phyloP scores from a whole-genome alignment of 1,140 invertebrate genomes.

The Cyphomyrmex costatus region DNA sequence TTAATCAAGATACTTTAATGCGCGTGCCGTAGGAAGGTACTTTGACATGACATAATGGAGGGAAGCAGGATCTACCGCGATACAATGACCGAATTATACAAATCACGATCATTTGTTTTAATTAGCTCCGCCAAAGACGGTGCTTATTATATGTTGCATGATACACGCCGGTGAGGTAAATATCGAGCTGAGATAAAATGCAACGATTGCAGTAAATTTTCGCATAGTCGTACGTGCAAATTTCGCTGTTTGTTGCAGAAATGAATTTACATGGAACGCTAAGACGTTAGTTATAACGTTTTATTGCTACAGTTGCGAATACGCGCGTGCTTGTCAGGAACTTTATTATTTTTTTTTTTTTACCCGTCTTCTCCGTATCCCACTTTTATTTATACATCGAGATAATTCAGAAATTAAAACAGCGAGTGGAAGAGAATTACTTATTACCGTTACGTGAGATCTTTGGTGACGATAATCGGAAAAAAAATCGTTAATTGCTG shows the following conservation, averaged over 20 bases:
- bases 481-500: slow-evolving; percentile 44
- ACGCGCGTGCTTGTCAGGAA: neutral
- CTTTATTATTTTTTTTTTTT: slow-evolving; percentile 50
- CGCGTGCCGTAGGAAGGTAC: neutral
- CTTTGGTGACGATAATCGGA: slow-evolving; percentile 37
- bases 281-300: neutral
- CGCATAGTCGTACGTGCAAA: slow-evolving; percentile 13
- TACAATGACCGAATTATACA: neutral
- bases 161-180: neutral
- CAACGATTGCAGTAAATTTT: slow-evolving; percentile 56
- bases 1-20: neutral
- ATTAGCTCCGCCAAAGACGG: slow-evolving; percentile 16
- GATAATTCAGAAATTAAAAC: slow-evolving; percentile 45
- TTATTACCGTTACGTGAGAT: slow-evolving; percentile 55
- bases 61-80: neutral
- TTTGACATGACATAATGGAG: neutral
- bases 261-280: slow-evolving; percentile 13
- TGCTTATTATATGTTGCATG: neutral
- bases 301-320: slow-evolving; percentile 15
- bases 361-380: neutral
- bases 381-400: slow-evolving; percentile 31
- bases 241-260: slow-evolving; percentile 21
- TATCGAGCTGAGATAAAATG: slow-evolving; percentile 38
- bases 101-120: slow-evolving; percentile 43
- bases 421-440: slow-evolving; percentile 6